Evolutionary conservation across 2,888 invertebrate genomes (phyloP).

Genomic region (Pelosia muscerda): DNA sequence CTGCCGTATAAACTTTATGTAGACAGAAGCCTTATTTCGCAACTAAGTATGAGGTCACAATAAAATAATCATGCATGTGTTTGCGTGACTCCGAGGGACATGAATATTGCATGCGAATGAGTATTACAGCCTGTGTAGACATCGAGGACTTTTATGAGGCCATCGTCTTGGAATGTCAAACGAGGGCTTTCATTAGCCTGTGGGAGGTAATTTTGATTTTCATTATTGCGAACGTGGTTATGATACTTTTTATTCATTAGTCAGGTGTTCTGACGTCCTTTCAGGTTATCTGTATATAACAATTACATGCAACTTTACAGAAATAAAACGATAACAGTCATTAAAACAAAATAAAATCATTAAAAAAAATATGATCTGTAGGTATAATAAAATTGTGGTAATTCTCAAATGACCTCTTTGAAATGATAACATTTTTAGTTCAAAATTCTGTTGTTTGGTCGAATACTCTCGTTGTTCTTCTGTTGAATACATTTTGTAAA

Average conservation of each 20-base stretch:
- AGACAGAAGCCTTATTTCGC: slow-evolving; percentile 8
- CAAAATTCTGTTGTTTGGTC: too few relatives aligned
- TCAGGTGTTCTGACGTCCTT: background rate
- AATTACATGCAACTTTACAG: too few relatives aligned
- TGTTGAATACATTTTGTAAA: too few relatives aligned
- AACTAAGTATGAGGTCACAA: slow-evolving; percentile 44
- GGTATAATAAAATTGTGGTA: too few relatives aligned
- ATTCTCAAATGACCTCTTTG: too few relatives aligned
- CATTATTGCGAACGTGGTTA: slow-evolving; percentile 11
- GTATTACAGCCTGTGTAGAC: slow-evolving; percentile 15
- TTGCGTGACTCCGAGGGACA: slow-evolving; percentile 45
- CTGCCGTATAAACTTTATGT: slow-evolving; percentile 10
- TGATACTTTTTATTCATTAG: background rate
- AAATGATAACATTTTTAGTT: too few relatives aligned
- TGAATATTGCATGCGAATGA: slow-evolving; percentile 46
- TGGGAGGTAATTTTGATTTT: slow-evolving; percentile 15
- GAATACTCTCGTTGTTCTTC: too few relatives aligned
- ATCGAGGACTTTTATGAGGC: slow-evolving; percentile 20
- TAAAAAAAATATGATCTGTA: too few relatives aligned
- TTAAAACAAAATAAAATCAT: too few relatives aligned
- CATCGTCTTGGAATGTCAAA: slow-evolving; percentile 23
- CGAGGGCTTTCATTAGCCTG: slow-evolving; percentile 18
- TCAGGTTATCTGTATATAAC: too few relatives aligned
- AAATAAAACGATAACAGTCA: too few relatives aligned
- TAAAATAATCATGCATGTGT: slow-evolving; percentile 54